Evolutionary conservation across 2,113 vertebrate genomes (phyloP).

Genomic region (Rhinolophus sinicus): DNA sequence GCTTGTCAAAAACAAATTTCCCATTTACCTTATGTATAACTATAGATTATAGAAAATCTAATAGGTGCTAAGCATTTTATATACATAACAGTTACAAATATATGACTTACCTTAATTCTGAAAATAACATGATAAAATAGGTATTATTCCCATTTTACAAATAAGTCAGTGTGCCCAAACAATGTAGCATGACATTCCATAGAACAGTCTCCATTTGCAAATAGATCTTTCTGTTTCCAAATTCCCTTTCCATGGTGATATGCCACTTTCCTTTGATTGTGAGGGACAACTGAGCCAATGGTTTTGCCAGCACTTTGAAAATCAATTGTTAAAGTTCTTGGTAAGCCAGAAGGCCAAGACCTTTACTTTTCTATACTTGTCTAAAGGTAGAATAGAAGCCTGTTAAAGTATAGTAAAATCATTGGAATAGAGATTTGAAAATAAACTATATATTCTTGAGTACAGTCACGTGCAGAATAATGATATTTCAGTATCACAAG

Average conservation of each 20-base stretch:
- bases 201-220: not conserved
- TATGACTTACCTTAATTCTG: not conserved
- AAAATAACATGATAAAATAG: not conserved
- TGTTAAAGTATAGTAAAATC: not conserved
- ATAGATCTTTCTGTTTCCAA: not conserved
- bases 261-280: not conserved
- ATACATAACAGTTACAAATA: not conserved
- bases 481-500: not conserved
- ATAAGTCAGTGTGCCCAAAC: not conserved
- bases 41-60: not conserved
- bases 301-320: not conserved
- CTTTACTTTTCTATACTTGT: not conserved
- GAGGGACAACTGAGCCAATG: not conserved
- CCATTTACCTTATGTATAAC: not conserved
- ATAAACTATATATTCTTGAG: not conserved
- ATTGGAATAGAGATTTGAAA: not conserved
- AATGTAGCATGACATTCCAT: not conserved
- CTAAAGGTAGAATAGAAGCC: not conserved
- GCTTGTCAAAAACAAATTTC: not conserved
- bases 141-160: not conserved
- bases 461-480: not conserved
- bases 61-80: not conserved
- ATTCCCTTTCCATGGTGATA: not conserved
- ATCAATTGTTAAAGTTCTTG: not conserved
- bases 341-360: not conserved